Evolutionary conservation across 1,140 invertebrate genomes (phyloP).

Genomic region (Mercenaria mercenaria): DNA sequence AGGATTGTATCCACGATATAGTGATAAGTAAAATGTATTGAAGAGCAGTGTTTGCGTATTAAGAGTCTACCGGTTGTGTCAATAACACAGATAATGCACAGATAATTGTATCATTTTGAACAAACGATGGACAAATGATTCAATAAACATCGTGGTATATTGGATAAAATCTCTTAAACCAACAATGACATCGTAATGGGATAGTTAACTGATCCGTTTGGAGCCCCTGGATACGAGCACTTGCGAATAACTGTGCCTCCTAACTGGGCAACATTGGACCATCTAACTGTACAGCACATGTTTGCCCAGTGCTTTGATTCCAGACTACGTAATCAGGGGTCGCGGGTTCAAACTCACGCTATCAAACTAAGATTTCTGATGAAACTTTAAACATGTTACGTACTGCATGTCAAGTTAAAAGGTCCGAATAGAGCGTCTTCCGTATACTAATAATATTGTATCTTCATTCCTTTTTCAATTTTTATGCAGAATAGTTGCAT

Average conservation of each 20-base stretch:
- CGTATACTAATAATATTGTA: too few relatives aligned
- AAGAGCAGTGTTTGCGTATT: constrained; percentile 44
- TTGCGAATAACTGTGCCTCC: background rate
- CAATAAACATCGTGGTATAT: constrained; percentile 53
- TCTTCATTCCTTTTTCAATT: too few relatives aligned
- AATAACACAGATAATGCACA: constrained; percentile 42
- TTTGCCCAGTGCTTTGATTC: too few relatives aligned
- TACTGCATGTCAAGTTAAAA: too few relatives aligned
- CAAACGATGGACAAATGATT: constrained; percentile 61
- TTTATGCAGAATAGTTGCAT: too few relatives aligned
- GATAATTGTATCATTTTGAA: constrained; percentile 64
- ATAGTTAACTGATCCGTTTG: background rate
- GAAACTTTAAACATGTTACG: too few relatives aligned
- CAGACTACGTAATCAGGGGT: too few relatives aligned
- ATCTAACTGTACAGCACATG: too few relatives aligned
- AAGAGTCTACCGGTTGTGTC: constrained; percentile 6
- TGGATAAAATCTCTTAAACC: constrained; percentile 48
- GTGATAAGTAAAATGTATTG: constrained; percentile 53
- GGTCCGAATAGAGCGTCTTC: too few relatives aligned
- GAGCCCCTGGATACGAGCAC: background rate
- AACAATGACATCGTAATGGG: constrained; percentile 24
- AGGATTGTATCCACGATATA: constrained; percentile 14
- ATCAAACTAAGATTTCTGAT: too few relatives aligned
- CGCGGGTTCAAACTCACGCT: too few relatives aligned
- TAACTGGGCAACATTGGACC: too few relatives aligned